Base-by-base conservation (phyloP, 2,888 invertebrate species). In the Chalcosyrphus nemorum region DNA sequence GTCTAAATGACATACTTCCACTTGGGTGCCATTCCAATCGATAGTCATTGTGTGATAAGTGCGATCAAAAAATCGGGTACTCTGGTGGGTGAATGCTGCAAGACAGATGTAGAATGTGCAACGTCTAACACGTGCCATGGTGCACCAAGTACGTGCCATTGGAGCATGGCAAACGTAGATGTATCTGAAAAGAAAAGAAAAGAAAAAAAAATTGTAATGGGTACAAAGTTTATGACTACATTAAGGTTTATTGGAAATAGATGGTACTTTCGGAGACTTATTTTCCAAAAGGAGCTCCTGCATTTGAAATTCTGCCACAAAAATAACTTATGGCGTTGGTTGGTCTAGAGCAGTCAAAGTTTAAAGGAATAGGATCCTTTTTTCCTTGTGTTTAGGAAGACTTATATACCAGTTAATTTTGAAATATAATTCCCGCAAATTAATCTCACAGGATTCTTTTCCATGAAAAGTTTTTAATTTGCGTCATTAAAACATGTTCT, bases 131-230 rank as follows among this genome's bases (percentile, higher is more conserved):
- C 95, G 93, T n/a, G 93, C 93, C 92, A 93, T 92, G 4, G 93
- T 93, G 89, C 93, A 95, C 93, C 95, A 95, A n/a, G 95, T 95
- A 77, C 97, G 93, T 0, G 98, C 98, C 82, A 96, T 93, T 0
- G 97, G 95, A 0, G 98, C 97, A 91, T 98, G 97, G 89, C 98
- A 98, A 1, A 98, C 98, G 92, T 97, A 98, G 88, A 98, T 96
- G 92, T 98, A 98, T 84, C 92, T 92, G 88, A 0, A 86, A 77
- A 45, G 17, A 50, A 45, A 71, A 80, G n/a, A n/a, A 43, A 74
- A 5, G 41, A 68, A 45, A 68, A 27, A 50, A 54, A 52, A 2
- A 71, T 4, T 41, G 21, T 13, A 17, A 56, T 15, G 41, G 21
- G 38, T 47, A 17, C 47, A 54, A n/a, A n/a, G n/a, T 75, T 35